Evolutionary conservation across 2,888 invertebrate genomes (phyloP), one percentile per base, ranked within the genome.

Genomic region (Oithona nana): DNA sequence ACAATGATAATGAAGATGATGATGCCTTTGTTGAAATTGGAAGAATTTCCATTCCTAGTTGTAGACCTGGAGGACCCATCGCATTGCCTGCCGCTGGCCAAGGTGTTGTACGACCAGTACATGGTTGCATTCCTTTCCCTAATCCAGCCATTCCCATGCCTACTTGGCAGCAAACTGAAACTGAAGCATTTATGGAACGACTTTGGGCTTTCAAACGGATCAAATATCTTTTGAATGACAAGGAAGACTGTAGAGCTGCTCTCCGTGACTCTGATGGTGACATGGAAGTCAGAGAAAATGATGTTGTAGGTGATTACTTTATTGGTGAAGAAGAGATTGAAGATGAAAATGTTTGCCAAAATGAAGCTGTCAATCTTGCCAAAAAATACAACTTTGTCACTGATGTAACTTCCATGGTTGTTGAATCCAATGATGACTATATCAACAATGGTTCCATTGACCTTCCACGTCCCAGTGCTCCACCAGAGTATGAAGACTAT

Each of bases 301-400:
- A n/a, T n/a, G n/a, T n/a, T n/a, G n/a, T n/a, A n/a, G n/a, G n/a
- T n/a, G n/a, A n/a, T n/a, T n/a, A n/a, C n/a, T n/a, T n/a, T n/a
- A n/a, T n/a, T n/a, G n/a, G n/a, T n/a, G n/a, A n/a, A n/a, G n/a
- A n/a, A n/a, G n/a, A n/a, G n/a, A n/a, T n/a, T n/a, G n/a, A n/a
- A n/a, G n/a, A n/a, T n/a, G n/a, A n/a, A n/a, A n/a, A n/a, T n/a
- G n/a, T n/a, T n/a, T n/a, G n/a, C n/a, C n/a, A n/a, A n/a, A 30
- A 26, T 56, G 56, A 29, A n/a, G 61, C 61, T 55, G 26, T 56
- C 16, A 31, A 52, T 28, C 62, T 59, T 13, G 48, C 58, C 63
- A 70, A 70, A 58, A 71, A 81, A 80, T 83, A 82, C 68, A 76
- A 77, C 51, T 82, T 83, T 70, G 83, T 83, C n/a, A 83, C 83